Conservation (phyloP, 2,797 vertebrate genomes). For the Bradypus variegatus region DNA sequence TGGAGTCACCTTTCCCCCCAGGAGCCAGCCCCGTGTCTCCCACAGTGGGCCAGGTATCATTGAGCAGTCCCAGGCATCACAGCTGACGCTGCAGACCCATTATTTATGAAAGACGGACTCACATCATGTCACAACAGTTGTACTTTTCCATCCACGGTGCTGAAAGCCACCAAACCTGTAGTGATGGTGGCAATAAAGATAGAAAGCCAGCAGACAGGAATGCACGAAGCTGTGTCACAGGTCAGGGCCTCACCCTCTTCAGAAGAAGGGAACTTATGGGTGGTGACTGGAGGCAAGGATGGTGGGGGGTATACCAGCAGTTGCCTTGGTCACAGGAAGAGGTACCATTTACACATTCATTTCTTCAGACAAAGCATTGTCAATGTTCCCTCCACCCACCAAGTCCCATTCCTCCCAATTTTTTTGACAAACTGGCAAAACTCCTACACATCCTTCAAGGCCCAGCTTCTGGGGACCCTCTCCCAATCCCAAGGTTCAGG, state of each 20-base stretch:
- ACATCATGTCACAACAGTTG: neutral
- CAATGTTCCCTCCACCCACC: neutral
- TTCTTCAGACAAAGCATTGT: neutral
- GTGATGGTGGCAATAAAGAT: neutral
- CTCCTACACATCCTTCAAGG: neutral
- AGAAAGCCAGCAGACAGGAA: neutral
- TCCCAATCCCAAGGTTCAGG: neutral
- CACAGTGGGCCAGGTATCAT: neutral
- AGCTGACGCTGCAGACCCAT: neutral
- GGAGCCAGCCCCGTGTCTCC: neutral
- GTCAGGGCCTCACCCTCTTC: neutral
- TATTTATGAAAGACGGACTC: conserved; percentile 37
- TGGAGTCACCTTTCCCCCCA: neutral
- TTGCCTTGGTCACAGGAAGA: neutral
- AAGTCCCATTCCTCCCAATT: neutral
- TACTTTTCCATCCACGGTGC: conserved; percentile 51
- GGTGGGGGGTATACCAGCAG: neutral
- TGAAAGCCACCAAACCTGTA: neutral
- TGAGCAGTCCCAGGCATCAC: neutral
- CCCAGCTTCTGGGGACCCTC: neutral
- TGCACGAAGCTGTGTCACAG: neutral
- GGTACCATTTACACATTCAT: neutral
- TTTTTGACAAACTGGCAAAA: neutral
- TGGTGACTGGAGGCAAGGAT: too few relatives aligned
- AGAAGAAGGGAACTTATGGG: neutral